Conservation (phyloP, 2,113 vertebrate species). For the Climacteris rufus region DNA sequence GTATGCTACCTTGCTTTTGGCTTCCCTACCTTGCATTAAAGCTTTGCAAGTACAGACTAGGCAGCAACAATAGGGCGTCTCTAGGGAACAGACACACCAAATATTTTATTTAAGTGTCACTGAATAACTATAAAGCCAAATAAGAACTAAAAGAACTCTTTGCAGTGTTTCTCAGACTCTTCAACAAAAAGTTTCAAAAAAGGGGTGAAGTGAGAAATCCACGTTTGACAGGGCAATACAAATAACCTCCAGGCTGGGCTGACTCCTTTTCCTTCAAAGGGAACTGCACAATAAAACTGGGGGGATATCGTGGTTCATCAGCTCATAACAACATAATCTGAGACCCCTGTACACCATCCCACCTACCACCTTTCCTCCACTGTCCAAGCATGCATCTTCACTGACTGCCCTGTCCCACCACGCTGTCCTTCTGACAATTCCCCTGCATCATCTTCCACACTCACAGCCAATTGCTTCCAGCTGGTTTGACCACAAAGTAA, state of each 20-base stretch:
- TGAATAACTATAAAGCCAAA: constrained; percentile 28
- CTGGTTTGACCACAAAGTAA: not conserved
- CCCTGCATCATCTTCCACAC: not conserved
- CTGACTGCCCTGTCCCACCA: not conserved
- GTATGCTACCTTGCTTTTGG: constrained; percentile 66
- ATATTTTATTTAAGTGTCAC: constrained; percentile 74
- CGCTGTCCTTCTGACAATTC: not conserved
- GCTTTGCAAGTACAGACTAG: constrained; percentile 72
- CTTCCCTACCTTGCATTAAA: constrained; percentile 59
- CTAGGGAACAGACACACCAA: constrained; percentile 65
- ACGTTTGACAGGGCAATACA: fast-evolving
- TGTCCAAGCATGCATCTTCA: not conserved
- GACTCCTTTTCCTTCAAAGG: not conserved
- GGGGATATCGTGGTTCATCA: not conserved
- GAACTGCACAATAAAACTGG: not conserved
- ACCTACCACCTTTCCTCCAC: not conserved
- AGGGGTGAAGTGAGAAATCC: not conserved
- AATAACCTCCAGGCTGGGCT: not conserved
- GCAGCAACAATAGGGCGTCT: constrained; percentile 63
- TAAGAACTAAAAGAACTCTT: not conserved
- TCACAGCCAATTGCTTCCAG: not conserved
- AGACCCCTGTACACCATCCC: not conserved
- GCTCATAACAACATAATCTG: not conserved
- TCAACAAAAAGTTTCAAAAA: not conserved
- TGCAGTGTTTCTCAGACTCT: not conserved